A percentile compares a stretch with the other conserved stretches of the same genome.
Conservation (phyloP, 2,888 invertebrate species). For the Lasioglossum figueresi region DNA sequence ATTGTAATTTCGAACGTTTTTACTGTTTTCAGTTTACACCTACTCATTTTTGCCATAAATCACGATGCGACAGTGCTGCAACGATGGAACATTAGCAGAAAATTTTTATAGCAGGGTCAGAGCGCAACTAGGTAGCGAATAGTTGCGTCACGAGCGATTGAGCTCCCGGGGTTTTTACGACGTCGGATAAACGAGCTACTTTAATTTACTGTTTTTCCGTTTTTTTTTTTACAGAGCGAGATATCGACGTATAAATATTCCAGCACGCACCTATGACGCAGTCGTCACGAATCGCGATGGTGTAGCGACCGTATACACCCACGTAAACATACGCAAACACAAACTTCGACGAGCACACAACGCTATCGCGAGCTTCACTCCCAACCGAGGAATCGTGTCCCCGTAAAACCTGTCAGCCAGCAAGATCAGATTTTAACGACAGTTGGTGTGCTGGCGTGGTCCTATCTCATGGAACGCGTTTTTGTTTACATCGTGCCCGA, state of each 20-base stretch:
- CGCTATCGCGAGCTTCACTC: slow-evolving; percentile 43
- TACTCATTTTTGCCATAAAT: too few relatives aligned
- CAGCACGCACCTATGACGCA: slow-evolving; percentile 43
- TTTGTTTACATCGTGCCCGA: slow-evolving; percentile 19
- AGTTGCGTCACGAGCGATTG: slow-evolving; percentile 30
- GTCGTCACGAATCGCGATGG: slow-evolving; percentile 28
- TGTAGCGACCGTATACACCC: background rate
- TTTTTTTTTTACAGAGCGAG: background rate
- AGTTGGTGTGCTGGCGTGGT: background rate
- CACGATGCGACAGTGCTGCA: background rate
- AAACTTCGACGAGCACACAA: background rate
- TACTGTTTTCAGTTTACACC: too few relatives aligned
- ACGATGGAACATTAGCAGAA: background rate
- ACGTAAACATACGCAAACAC: background rate
- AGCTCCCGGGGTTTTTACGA: slow-evolving; percentile 20
- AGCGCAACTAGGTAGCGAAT: background rate
- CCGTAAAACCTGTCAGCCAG: slow-evolving; percentile 57
- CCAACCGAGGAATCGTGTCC: slow-evolving; percentile 40
- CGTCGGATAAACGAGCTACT: slow-evolving; percentile 57
- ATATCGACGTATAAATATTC: slow-evolving; percentile 42
- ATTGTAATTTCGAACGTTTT: too few relatives aligned
- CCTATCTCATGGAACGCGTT: slow-evolving; percentile 24
- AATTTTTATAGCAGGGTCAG: background rate
- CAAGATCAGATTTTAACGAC: slow-evolving; percentile 64
- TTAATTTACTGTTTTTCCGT: slow-evolving; percentile 54